Evolutionary conservation across 2,113 vertebrate genomes (phyloP), one percentile per base, ranked within the genome.

Genomic region (Pitta sordida): DNA sequence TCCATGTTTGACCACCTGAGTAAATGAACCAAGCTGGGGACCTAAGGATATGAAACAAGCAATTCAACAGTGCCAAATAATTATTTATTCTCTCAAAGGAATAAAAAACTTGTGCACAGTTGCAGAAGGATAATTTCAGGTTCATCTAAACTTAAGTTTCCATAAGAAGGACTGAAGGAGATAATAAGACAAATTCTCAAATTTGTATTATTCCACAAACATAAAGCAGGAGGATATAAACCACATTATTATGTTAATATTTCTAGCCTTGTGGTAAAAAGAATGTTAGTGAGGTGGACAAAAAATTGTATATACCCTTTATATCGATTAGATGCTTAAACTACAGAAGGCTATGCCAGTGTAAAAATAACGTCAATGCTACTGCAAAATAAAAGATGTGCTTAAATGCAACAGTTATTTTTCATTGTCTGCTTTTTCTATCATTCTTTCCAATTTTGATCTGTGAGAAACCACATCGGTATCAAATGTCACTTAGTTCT

Each of bases 401-500:
- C 70, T 82, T 68, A 94, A 95, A 95, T 87, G 93, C 39, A 86
- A 69, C 83, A 93, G 76, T 94, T 97, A 96, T 91, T 96, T 95
- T 83, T 94, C 90, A 94, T 71, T 80, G 86, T 94, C 80, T 96
- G 90, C 80, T 89, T 97, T 97, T 97, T 94, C 88, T 95, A 96
- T 96, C 88, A 83, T 79, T 97, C 64, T 96, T 95, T 97, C 96
- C 94, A 95, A 96, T 97, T 97, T 75, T 96, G 94, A 98, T 97
- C 96, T 96, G 88, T 85, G 91, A 92, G 97, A 97, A 98, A 98
- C 93, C 94, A 96, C 97, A 84, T 70, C 97, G 97, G 98, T 98
- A 99, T 99, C 98, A 94, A 98, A 98, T 99, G 97, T 96, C 98
- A 98, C 98, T 98, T 91, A 95, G 97, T 80, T 98, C 97, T 98